Base-by-base conservation (phyloP, 1,140 invertebrate species). In the Monomorium pharaonis region DNA sequence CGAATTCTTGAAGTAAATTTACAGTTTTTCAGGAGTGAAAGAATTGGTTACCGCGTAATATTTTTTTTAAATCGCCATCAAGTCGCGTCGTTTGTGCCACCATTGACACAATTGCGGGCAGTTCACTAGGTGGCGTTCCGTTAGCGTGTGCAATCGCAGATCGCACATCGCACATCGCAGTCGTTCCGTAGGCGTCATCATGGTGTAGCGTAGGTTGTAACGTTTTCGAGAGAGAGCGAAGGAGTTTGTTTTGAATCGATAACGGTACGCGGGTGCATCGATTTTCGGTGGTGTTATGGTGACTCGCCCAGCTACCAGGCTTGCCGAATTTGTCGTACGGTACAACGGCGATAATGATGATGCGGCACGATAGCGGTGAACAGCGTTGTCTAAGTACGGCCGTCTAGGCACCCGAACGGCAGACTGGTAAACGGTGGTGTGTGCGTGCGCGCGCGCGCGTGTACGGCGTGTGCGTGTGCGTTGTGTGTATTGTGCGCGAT, bases 161-260 rank as follows among this genome's bases (percentile, higher is more conserved):
- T n/a, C n/a, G n/a, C n/a, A n/a, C n/a, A n/a, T n/a, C n/a, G n/a
- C n/a, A n/a, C n/a, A n/a, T n/a, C n/a, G 18, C 37, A 76, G 42
- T 87, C 42, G 44, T 86, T 54, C 70, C 56, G 90, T 90, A 91
- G 88, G 90, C 90, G 90, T 92, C 91, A 90, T 86, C 77, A 91
- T 92, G 91, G 86, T 92, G 88, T n/a, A n/a, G n/a, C 78, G 87
- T 92, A 83, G 83, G 78, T 27, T 5, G 49, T 24, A 86, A 67
- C 87, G 85, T 85, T 90, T 87, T 87, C 86, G 62, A 69, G 42
- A 9, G 51, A 54, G 54, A 30, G 74, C 56, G 74, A 44, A 63
- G 33, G 33, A 86, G 90, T 90, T 92, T 92, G 92, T 93, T 93
- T 92, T 93, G 60, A 91, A 81, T 72, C 85, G 81, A 89, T 72